Evolutionary conservation across 2,888 invertebrate genomes (phyloP).

Genomic region (Ormia ochracea): DNA sequence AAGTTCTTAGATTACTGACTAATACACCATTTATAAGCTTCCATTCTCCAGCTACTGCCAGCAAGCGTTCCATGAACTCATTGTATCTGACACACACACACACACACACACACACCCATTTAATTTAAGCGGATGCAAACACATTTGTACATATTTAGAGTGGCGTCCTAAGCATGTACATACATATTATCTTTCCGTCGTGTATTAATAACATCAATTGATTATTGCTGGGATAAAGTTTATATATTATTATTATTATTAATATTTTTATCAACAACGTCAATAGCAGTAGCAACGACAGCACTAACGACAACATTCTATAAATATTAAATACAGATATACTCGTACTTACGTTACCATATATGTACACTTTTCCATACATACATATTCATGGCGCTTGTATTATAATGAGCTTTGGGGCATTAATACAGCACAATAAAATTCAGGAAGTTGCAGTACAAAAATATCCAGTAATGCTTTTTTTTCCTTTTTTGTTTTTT

Average conservation of each 20-base stretch:
- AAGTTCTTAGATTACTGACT: neutral
- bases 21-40: slow-evolving; percentile 5
- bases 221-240: slow-evolving; percentile 42
- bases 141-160: too few species aligned
- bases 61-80: neutral
- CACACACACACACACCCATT: too few species aligned
- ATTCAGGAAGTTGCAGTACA: slow-evolving; percentile 6
- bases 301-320: neutral
- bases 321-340: neutral
- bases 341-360: neutral
- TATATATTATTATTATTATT: slow-evolving; percentile 9
- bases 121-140: too few species aligned
- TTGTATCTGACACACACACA: neutral
- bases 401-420: slow-evolving; percentile 2
- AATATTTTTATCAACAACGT: neutral
- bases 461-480: neutral
- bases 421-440: slow-evolving; percentile 22
- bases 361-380: neutral
- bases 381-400: neutral
- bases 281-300: slow-evolving; percentile 1
- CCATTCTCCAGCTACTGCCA: neutral
- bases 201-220: slow-evolving; percentile 39
- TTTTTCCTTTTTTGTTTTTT: too few species aligned
- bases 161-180: neutral
- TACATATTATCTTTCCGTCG: neutral